Base-by-base conservation (phyloP, 2,113 vertebrate species). In the Recurvirostra avosetta region DNA sequence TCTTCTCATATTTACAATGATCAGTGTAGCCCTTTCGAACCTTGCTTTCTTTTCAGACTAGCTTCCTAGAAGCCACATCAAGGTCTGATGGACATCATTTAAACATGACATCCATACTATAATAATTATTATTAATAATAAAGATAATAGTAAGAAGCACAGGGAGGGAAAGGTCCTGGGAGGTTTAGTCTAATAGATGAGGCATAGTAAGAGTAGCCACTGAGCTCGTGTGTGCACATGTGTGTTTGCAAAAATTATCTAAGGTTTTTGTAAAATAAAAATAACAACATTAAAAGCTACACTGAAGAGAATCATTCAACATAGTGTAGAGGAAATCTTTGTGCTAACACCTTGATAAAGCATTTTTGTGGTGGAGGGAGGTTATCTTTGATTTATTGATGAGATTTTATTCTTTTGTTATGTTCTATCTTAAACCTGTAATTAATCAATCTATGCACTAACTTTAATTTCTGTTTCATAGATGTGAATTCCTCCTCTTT, bases 51-150 rank as follows among this genome's bases (percentile, higher is more conserved):
- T 95, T 96, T 81, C 66, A 88, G 65, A 83, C 74, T 91, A 80
- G 76, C 83, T 97, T 95, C 73, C 49, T 96, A 93, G 95, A 97
- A 96, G 56, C 77, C 65, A 91, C 86, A 95, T 90, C 59, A 81
- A 92, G 56, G 75, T 95, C 70, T 96, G 91, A 92, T 26, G 76
- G 86, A 81, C 88, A 82, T 93, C 29, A 68, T 94, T 94, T 82
- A 92, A 95, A 58, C 40, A 59, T 65, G 45, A 78, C 27, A 94
- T 53, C 3, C 1, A 0, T 67, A 38, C 9, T 29, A 9, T 10
- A 84, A 72, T 61, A 92, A 71, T 85, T 67, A 92, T 94, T 88
- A 73, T 67, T 95, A 97, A 86, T 63, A 94, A 76, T 96, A 96
- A 95, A 92, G 92, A 97, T 76, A 90, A 75, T 83, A 86, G 70